These are phyloP conservation scores for Nyctereutes procyonoides DNA, from an alignment of 2,113 vertebrate species.

Conservation along the genomic window DNA sequence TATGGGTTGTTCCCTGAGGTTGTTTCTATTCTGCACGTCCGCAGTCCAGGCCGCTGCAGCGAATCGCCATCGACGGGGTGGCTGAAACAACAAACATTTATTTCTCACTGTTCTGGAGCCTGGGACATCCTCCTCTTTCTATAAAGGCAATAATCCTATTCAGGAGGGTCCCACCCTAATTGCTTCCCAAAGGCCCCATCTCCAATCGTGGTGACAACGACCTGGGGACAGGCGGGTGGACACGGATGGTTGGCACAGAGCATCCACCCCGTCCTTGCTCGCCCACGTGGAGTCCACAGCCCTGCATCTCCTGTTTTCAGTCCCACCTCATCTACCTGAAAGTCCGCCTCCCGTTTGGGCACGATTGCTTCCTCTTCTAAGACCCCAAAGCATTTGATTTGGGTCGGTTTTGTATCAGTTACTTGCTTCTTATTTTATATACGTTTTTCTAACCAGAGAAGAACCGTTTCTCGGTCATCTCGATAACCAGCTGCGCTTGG, in stretches of 20 bases:
- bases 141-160: background rate
- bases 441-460: background rate
- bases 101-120: background rate
- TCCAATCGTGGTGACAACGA: background rate
- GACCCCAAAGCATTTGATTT: background rate
- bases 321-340: background rate
- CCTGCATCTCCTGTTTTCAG: background rate
- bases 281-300: background rate
- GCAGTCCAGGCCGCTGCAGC: background rate
- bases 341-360: background rate
- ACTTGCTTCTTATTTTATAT: conserved; percentile 30
- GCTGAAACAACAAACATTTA: background rate
- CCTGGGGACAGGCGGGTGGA: too few species aligned
- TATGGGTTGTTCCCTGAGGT: background rate
- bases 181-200: background rate
- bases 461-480: background rate
- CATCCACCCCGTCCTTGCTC: too few species aligned
- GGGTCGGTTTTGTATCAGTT: conserved; percentile 8
- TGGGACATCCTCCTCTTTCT: background rate
- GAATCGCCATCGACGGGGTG: background rate
- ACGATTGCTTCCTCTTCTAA: conserved; percentile 26
- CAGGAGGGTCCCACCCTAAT: background rate
- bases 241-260: too few species aligned
- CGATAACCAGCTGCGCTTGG: background rate
- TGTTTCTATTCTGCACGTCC: background rate